Conservation (phyloP, 2,797 vertebrate genomes). For the Takifugu ocellatus region DNA sequence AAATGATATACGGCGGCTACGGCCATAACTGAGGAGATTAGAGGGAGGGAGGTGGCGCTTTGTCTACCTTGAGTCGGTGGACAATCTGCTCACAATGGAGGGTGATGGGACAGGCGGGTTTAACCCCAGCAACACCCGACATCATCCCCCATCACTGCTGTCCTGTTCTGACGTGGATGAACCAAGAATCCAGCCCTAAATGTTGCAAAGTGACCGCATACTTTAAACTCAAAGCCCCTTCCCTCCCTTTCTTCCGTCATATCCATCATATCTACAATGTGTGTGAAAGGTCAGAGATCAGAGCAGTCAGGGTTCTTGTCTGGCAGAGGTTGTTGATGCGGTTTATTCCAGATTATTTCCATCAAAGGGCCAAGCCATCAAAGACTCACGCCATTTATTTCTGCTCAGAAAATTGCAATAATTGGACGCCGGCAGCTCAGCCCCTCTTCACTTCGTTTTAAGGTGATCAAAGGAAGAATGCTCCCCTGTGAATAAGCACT, state of each 20-base stretch:
- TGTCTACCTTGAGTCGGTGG: too few relatives aligned
- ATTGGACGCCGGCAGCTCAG: conserved; percentile 41
- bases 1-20: too few relatives aligned
- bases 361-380: conserved; percentile 48
- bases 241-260: conserved; percentile 1
- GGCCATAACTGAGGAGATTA: too few relatives aligned
- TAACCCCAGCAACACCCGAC: too few relatives aligned
- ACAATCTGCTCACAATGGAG: not conserved
- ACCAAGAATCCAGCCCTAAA: too few relatives aligned
- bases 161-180: too few relatives aligned
- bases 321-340: conserved; percentile 22
- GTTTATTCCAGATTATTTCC: conserved; percentile 23
- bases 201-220: too few relatives aligned
- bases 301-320: conserved; percentile 18
- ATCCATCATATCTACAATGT: conserved; percentile 15
- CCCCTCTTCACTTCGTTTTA: conserved; percentile 32
- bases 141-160: too few relatives aligned
- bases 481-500: conserved; percentile 15
- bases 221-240: not conserved
- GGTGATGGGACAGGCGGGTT: not conserved
- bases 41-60: too few relatives aligned
- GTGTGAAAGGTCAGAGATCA: conserved; percentile 39
- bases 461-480: conserved; percentile 55
- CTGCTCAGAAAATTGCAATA: conserved; percentile 43
- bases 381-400: conserved; percentile 37